Evolutionary conservation across 2,113 vertebrate species (phyloP).

Genomic region (Oncorhynchus masou): DNA sequence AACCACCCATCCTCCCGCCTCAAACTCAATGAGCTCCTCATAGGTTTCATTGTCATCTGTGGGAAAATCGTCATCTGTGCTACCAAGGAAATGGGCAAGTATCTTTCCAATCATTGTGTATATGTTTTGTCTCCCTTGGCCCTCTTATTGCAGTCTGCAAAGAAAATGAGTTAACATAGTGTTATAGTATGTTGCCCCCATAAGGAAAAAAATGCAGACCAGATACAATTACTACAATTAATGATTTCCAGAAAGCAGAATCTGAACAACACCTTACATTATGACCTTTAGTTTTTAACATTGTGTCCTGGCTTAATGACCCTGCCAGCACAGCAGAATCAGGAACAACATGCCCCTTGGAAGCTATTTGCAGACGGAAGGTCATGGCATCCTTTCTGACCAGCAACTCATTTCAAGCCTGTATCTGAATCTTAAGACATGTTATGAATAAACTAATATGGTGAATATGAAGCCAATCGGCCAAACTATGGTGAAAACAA

Average conservation of each 20-base stretch:
- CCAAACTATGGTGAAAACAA: neutral
- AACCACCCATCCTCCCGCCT: conserved; percentile 75
- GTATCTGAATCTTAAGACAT: neutral
- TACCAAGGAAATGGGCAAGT: conserved; percentile 65
- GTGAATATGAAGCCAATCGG: neutral
- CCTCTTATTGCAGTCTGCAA: conserved; percentile 19
- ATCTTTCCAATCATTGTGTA: conserved; percentile 68
- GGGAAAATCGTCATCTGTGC: conserved; percentile 19
- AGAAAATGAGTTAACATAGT: neutral
- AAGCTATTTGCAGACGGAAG: neutral
- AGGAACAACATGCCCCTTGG: neutral
- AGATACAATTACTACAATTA: too few relatives aligned
- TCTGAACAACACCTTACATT: neutral
- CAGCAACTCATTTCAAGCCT: neutral
- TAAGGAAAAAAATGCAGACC: neutral
- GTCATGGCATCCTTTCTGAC: neutral
- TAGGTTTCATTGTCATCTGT: conserved; percentile 15
- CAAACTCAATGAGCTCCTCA: conserved; percentile 64
- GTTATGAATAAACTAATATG: neutral
- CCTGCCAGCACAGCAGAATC: neutral
- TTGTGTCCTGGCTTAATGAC: neutral
- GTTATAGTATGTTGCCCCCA: neutral
- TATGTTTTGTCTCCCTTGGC: neutral
- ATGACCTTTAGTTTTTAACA: neutral
- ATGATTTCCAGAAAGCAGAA: neutral